phyloP scores from a whole-genome alignment of 2,888 invertebrate species.

The Caenorhabditis drosophilae region DNA sequence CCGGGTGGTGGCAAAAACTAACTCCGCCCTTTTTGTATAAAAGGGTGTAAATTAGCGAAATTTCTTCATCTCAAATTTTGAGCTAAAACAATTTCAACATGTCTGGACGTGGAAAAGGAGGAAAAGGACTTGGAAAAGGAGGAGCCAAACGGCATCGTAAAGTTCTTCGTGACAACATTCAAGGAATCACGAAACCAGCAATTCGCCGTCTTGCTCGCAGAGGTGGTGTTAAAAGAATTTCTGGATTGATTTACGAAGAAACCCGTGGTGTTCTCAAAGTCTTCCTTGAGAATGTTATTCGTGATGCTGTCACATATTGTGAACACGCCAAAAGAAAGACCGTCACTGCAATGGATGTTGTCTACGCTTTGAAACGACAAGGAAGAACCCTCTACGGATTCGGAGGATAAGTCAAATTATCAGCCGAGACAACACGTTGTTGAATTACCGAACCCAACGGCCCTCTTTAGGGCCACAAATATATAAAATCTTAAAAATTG shows the following conservation, averaged over 20 bases:
- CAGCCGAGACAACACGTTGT: neutral
- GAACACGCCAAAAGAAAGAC: slow-evolving; percentile 87
- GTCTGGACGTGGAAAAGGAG: slow-evolving; percentile 82
- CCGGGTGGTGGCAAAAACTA: neutral
- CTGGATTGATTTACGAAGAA: slow-evolving; percentile 44
- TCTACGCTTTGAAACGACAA: slow-evolving; percentile 73
- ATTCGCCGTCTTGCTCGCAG: slow-evolving; percentile 11
- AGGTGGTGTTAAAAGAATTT: slow-evolving; percentile 43
- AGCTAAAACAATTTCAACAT: slow-evolving; percentile 70
- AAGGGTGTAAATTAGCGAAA: neutral
- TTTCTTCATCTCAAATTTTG: neutral
- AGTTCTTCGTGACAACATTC: slow-evolving; percentile 53
- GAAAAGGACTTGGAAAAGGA: slow-evolving; percentile 81
- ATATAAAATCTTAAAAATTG: neutral
- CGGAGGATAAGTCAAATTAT: slow-evolving; percentile 49
- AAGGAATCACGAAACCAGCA: slow-evolving; percentile 39
- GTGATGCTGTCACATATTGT: slow-evolving; percentile 83
- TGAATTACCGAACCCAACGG: slow-evolving; percentile 54
- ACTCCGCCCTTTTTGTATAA: too few relatives aligned
- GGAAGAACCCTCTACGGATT: slow-evolving; percentile 66
- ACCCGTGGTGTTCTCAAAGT: slow-evolving; percentile 50
- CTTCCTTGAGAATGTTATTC: slow-evolving; percentile 76
- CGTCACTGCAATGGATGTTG: slow-evolving; percentile 87
- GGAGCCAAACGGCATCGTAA: slow-evolving; percentile 81
- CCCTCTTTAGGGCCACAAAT: slow-evolving; percentile 61